Percentiles rank a stretch among this genome's conserved stretches.
Evolutionary conservation across 35 echinoderm and acorn worm species (phyloP).

Genomic region (Lytechinus variegatus): DNA sequence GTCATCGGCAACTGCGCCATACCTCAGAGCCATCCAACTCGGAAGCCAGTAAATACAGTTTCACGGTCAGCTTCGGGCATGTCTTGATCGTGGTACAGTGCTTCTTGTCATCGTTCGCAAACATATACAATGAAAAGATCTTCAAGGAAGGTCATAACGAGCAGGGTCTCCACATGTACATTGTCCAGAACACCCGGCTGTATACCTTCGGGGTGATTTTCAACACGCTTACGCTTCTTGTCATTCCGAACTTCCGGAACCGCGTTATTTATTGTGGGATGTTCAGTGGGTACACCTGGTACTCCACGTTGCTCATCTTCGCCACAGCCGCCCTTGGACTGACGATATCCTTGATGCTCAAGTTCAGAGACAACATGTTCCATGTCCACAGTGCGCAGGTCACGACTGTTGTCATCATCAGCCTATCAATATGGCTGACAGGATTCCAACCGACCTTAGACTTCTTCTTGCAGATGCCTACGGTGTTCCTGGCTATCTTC

Average conservation of each 20-base stretch:
- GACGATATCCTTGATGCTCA: constrained; percentile 83
- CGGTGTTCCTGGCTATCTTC: constrained; percentile 82
- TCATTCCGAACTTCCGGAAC: constrained; percentile 62
- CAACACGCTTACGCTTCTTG: constrained; percentile 65
- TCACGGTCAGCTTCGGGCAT: constrained; percentile 54
- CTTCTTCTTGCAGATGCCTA: constrained; percentile 92
- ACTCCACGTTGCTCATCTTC: constrained; percentile 74
- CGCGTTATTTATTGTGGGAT: constrained; percentile 68
- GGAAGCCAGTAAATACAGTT: constrained; percentile 19
- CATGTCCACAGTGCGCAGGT: constrained; percentile 80
- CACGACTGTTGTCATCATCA: constrained; percentile 77
- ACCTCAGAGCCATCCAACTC: neutral
- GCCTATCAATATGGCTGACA: constrained; percentile 69
- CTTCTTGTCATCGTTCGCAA: constrained; percentile 83
- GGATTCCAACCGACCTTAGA: constrained; percentile 80
- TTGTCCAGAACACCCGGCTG: constrained; percentile 83
- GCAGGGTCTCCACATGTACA: constrained; percentile 75
- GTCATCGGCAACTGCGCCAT: neutral
- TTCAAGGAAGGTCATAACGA: constrained; percentile 87
- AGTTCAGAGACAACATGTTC: constrained; percentile 96
- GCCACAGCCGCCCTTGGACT: constrained; percentile 69
- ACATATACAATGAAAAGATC: constrained; percentile 99
- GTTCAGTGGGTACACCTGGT: constrained; percentile 84
- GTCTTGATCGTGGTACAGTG: constrained; percentile 74
- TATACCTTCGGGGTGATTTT: constrained; percentile 91